phyloP scores from a whole-genome alignment of 2,113 vertebrate genomes.

The Recurvirostra avosetta region DNA sequence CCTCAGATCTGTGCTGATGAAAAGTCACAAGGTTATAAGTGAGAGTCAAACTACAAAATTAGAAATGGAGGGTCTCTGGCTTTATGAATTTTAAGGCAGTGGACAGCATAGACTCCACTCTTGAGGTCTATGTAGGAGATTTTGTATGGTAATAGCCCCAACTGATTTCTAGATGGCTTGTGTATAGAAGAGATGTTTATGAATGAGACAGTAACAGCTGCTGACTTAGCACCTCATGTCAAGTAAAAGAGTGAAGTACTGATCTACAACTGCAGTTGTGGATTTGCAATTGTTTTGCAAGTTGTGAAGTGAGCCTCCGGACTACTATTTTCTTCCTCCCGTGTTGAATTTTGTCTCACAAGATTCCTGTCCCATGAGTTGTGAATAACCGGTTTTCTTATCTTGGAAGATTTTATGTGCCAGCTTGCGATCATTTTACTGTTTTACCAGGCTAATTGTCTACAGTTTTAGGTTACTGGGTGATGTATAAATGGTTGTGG shows the following conservation, averaged over 20 bases:
- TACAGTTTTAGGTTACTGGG: conserved; percentile 1
- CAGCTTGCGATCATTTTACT: background rate
- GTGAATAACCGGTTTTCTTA: background rate
- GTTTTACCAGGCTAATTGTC: background rate
- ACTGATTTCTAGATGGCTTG: background rate
- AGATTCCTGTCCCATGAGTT: background rate
- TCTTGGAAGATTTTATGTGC: background rate
- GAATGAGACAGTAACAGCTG: background rate
- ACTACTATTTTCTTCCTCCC: background rate
- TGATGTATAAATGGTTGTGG: background rate
- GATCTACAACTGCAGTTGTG: background rate
- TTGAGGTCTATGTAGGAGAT: background rate
- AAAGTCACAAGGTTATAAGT: background rate
- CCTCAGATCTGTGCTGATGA: background rate
- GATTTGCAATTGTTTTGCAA: conserved; percentile 26
- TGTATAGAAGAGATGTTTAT: background rate
- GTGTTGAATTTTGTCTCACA: background rate
- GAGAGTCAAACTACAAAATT: background rate
- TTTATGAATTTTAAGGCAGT: background rate
- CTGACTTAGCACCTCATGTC: conserved; percentile 9
- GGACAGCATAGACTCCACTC: background rate
- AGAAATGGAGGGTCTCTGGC: background rate
- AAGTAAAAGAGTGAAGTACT: background rate
- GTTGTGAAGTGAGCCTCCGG: background rate
- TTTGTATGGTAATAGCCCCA: background rate